Conservation (phyloP, 2,797 vertebrate genomes). For the Atherinosoma microstoma region DNA sequence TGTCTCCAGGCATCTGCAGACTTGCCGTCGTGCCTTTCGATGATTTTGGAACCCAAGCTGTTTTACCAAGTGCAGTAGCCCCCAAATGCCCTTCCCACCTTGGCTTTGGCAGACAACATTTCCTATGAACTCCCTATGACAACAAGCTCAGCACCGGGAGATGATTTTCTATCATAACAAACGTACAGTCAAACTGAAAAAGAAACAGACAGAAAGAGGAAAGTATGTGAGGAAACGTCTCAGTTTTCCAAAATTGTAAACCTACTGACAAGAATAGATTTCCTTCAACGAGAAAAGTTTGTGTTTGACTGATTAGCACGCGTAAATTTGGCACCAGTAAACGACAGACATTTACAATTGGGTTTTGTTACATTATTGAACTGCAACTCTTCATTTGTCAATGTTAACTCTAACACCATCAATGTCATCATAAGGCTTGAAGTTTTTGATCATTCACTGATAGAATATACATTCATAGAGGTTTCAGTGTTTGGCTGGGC, state of each 20-base stretch:
- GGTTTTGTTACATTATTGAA: neutral
- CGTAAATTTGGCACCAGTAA: conserved; percentile 44
- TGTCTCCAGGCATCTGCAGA: conserved; percentile 41
- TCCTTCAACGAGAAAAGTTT: conserved; percentile 8
- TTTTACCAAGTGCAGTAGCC: conserved; percentile 57
- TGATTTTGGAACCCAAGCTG: conserved; percentile 65
- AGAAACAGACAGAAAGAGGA: conserved; percentile 20
- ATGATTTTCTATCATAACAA: conserved; percentile 46
- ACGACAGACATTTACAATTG: conserved; percentile 40
- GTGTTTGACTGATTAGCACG: neutral
- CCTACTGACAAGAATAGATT: conserved; percentile 11
- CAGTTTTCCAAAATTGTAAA: neutral
- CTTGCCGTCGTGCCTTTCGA: conserved; percentile 33
- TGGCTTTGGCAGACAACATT: conserved; percentile 51
- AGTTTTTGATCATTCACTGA: neutral
- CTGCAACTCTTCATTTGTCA: neutral
- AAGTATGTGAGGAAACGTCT: conserved; percentile 23
- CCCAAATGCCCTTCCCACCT: conserved; percentile 54
- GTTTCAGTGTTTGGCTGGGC: neutral
- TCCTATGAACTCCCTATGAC: conserved; percentile 46
- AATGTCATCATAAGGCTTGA: neutral
- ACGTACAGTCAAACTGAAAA: conserved; percentile 33
- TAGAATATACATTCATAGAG: neutral
- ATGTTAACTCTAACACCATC: neutral
- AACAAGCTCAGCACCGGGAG: conserved; percentile 41